phyloP scores from a whole-genome alignment of 2,113 vertebrate species.

The Albula goreensis region DNA sequence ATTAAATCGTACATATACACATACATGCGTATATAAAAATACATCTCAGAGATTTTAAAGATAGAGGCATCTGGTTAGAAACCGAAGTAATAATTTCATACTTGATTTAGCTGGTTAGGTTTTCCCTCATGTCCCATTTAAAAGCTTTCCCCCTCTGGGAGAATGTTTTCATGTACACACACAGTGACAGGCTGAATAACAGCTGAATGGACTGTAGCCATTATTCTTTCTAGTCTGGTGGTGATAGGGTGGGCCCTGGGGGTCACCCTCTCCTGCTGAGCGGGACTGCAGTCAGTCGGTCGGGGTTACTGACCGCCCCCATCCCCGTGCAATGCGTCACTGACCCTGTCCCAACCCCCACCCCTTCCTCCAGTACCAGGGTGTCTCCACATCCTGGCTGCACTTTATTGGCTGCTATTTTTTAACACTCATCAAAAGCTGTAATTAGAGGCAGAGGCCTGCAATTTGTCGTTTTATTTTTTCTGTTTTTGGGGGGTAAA shows the following conservation, averaged over 20 bases:
- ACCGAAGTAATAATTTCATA: too few species aligned
- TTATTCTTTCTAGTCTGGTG: neutral
- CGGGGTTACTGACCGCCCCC: neutral
- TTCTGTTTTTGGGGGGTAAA: neutral
- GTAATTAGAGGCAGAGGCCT: slow-evolving; percentile 34
- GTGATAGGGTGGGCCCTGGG: neutral
- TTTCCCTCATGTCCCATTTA: too few species aligned
- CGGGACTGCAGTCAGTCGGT: neutral
- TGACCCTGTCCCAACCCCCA: neutral
- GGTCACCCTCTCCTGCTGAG: neutral
- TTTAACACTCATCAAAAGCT: slow-evolving; percentile 31
- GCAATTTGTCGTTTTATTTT: slow-evolving; percentile 10
- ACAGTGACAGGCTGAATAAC: too few species aligned
- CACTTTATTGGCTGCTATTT: slow-evolving; percentile 49
- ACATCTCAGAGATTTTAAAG: too few species aligned
- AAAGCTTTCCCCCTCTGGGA: too few species aligned
- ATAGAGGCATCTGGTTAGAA: too few species aligned
- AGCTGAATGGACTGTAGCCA: too few species aligned
- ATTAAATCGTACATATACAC: too few species aligned
- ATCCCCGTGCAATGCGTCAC: neutral
- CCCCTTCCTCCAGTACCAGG: slow-evolving; percentile 38
- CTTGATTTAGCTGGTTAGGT: too few species aligned
- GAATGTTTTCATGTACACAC: too few species aligned
- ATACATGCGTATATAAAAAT: too few species aligned
- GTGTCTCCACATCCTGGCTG: slow-evolving; percentile 34